Evolutionary conservation across 2,888 invertebrate species (phyloP), one percentile per base, ranked within the genome.

Genomic region (Aelia acuminata): DNA sequence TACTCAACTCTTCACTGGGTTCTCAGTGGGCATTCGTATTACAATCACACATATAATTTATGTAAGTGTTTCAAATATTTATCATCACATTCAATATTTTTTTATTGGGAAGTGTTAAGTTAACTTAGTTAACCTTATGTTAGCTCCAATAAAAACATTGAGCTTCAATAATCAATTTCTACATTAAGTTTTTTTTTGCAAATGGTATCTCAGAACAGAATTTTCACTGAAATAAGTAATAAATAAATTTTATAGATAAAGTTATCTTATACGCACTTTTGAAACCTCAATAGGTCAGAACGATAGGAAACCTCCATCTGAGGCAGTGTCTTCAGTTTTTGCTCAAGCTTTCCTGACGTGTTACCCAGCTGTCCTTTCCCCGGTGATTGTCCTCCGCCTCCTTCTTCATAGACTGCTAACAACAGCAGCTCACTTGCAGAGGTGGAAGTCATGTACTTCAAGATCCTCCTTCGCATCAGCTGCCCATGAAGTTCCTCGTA

Each of bases 371-470:
- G 92, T 94, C 18, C 92, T 94, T 87, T 93, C 93, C 91, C 94
- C 94, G 2, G 92, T 94, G 53, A 93, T 94, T 87, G 92, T 94
- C 63, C 91, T 94, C 70, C 92, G 94, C 39, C 92, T 94, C 84
- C 92, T 94, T 49, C 93, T 94, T 89, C 94, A 94, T 91, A 92
- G 94, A 89, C 92, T 94, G 89, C 93, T 94, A 88, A 93, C 93
- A 84, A 93, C 93, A 88, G 92, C 93, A 57, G 92, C 93, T 18
- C 91, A 91, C 57, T 92, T 94, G 89, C 91, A 92, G 92, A 93
- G 92, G 91, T 92, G 92, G 92, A 93, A 93, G 90, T 92, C 92
- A 89, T 92, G 92, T 90, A 92, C 92, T 89, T 92, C 92, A 75
- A 91, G 93, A 91, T 93, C 91, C 91, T 93, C 91, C 91, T 93